Evolutionary conservation across 2,888 invertebrate species (phyloP), one percentile per base, ranked within the genome.

Genomic region (Synergus laeviventris): DNA sequence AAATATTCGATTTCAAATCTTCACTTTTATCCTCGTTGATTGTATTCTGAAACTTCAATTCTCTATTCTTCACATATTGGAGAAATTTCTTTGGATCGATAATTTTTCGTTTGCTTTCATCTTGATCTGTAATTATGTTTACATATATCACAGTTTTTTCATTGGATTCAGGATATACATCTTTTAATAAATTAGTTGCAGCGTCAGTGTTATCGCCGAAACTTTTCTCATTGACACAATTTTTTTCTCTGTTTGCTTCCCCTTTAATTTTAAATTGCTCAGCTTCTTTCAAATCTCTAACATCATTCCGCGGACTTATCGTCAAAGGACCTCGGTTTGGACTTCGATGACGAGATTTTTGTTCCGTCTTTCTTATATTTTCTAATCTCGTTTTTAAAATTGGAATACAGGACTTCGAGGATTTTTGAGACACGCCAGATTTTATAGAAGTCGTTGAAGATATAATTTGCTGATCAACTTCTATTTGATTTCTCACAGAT

Each of bases 371-470:
- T 56, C 73, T 79, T 11, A 79, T 76, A 11, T 76, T 75, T 39
- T 86, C 86, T 2, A 85, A 73, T 80, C 87, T 76, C 14, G 79
- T 87, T 75, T 80, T 86, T 9, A 87, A 73, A 24, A 88, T 77
- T 4, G 89, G 88, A 78, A 89, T 89, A 39, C 83, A 85, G n/a
- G 89, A 89, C 76, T 80, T 87, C 0, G 85, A 85, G 2, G 75
- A 78, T 12, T 75, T 24, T 7, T 76, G 36, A 14, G 62, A 70
- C 54, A 73, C 77, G 2, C 7, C 42, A 2, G 77, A 75, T 70
- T 45, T 77, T 38, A 62, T 75, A 62, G 1, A 36, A 8, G 36
- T 66, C 62, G 14, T 61, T 61, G 16, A 56, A 73, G 36, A 56
- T 64, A 2, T 74, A 12, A 31, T 39, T 59, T 21, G 18, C 18